Base-by-base conservation (phyloP, 2,888 invertebrate species). In the Merodon equestris region DNA sequence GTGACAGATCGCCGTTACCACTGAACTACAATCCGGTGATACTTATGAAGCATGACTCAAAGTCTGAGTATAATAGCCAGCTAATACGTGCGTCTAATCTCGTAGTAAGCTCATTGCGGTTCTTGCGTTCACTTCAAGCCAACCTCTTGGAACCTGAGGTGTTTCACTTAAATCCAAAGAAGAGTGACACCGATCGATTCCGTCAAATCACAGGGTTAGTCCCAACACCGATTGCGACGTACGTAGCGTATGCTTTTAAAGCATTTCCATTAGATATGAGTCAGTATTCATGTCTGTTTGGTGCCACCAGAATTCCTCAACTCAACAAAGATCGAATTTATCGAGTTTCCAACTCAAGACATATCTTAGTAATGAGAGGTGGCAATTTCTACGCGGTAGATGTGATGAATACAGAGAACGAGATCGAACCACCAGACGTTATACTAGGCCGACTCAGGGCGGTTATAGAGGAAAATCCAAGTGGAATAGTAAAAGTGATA, bases 191-290 rank as follows among this genome's bases (percentile, higher is more conserved):
- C 3, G 88, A 91, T 45, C 86, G 90, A 12, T 98, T 97, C 88
- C 91, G 94, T 61, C 92, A 90, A 58, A 90, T 96, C 66, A 94
- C 93, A 85, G 92, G 94, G 81, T 85, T 93, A 61, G 88, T 96
- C 9, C 99, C 99, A 0, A 91, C 93, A 51, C 90, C 92, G 10
- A 83, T 97, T 13, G 95, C 97, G 42, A 92, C 92, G 86, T 93
- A 93, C 89, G 92, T 91, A 64, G 93, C 93, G 9, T 93, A 94
- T 85, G 91, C 94, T 38, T 94, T 94, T 81, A 93, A 98, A 90
- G 98, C 97, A 0, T 99, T 94, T 88, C 99, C 99, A 2, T 90
- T 99, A 73, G 99, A 99, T 87, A 99, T 99, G 99, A 97, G 96
- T 82, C 99, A 99, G 86, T 99, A 97, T 90, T 90, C 91, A 60